Conservation (phyloP, 2,888 invertebrate genomes). For the Cistogaster globosa region DNA sequence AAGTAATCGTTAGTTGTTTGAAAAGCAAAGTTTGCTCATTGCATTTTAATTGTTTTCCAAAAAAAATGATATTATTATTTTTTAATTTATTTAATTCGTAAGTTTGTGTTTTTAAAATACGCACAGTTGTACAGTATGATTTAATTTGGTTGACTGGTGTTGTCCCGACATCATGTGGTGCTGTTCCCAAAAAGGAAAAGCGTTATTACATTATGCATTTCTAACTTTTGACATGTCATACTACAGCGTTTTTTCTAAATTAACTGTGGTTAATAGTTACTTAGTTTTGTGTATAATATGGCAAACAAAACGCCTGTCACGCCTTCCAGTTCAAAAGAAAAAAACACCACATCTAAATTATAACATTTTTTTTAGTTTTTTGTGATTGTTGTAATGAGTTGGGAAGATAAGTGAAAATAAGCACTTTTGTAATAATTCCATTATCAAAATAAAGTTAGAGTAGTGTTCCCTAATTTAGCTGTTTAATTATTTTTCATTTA, state of each 20-base stretch:
- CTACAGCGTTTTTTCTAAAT: conserved; percentile 32
- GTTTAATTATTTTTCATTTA: conserved; percentile 62
- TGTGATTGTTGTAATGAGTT: conserved; percentile 52
- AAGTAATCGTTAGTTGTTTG: not conserved
- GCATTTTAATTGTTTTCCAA: conserved; percentile 61
- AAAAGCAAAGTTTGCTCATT: conserved; percentile 43
- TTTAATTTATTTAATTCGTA: conserved; percentile 1
- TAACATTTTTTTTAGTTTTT: conserved; percentile 15
- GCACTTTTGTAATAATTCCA: conserved; percentile 20
- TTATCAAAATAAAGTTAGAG: conserved; percentile 32
- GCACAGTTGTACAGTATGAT: not conserved
- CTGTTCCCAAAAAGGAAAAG: conserved; percentile 38
- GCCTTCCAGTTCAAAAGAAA: conserved; percentile 37
- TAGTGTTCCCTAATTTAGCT: conserved; percentile 59
- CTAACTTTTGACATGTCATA: conserved; percentile 49
- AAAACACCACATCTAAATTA: conserved; percentile 47
- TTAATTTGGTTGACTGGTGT: conserved; percentile 16
- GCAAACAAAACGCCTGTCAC: conserved; percentile 67
- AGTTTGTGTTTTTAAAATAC: conserved; percentile 16
- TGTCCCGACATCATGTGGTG: conserved; percentile 54
- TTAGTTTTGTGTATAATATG: conserved; percentile 42
- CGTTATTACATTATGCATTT: conserved; percentile 12
- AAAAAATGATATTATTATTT: conserved; percentile 8
- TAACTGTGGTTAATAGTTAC: conserved; percentile 59
- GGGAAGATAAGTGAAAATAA: conserved; percentile 54